Percentiles rank a stretch among this genome's conserved stretches.
Conservation (phyloP, 2,888 invertebrate species). For the Meghimatium bilineatum region DNA sequence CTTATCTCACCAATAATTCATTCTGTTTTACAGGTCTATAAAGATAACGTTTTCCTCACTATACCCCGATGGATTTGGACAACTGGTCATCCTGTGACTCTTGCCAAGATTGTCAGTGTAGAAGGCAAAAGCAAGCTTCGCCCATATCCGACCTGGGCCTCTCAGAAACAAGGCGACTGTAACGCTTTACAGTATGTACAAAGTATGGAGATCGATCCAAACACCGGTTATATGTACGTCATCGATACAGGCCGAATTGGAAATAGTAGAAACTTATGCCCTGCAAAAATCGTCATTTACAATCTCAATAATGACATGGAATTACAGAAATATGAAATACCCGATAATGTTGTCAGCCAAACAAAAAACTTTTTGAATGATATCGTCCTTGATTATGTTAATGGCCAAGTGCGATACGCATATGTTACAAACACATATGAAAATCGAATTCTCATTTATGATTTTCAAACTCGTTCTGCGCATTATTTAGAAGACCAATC, state of each 20-base stretch:
- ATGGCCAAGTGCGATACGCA: conserved; percentile 59
- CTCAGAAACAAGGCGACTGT: conserved; percentile 65
- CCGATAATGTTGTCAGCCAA: conserved; percentile 57
- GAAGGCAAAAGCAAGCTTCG: conserved; percentile 50
- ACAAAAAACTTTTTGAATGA: conserved; percentile 63
- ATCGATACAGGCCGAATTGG: conserved; percentile 62
- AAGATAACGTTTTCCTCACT: conserved; percentile 62
- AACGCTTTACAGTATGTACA: conserved; percentile 65
- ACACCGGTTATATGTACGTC: conserved; percentile 65
- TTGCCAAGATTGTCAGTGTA: conserved; percentile 52
- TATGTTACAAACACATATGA: conserved; percentile 64
- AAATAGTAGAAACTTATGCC: conserved; percentile 54
- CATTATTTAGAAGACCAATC: conserved; percentile 58
- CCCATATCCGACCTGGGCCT: conserved; percentile 64
- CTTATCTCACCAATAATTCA: no score
- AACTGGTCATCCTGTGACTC: conserved; percentile 47
- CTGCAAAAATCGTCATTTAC: conserved; percentile 65
- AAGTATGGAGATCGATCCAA: conserved; percentile 68
- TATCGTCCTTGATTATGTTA: conserved; percentile 64
- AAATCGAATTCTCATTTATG: conserved; percentile 61
- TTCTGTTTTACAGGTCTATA: conserved; percentile 51
- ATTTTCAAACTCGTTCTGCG: conserved; percentile 55
- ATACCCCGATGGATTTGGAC: conserved; percentile 60
- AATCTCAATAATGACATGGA: conserved; percentile 57
- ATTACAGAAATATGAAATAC: conserved; percentile 59